Evolutionary conservation across 2,888 invertebrate species (phyloP).

Genomic region (Cosmia trapezina): DNA sequence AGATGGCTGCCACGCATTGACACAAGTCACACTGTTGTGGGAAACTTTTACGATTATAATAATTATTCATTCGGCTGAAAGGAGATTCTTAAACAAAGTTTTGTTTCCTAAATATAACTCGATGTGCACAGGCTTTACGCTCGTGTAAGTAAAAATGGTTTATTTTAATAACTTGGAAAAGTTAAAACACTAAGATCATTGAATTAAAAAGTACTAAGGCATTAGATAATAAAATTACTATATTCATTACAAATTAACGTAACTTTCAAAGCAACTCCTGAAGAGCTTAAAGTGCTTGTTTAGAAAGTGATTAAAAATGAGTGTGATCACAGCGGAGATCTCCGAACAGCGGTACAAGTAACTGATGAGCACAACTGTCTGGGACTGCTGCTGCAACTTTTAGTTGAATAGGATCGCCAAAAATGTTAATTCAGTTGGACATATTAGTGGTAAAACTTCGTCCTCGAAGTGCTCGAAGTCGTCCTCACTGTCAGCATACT

Average conservation of each 20-base stretch:
- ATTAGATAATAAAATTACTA: background rate
- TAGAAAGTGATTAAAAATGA: constrained; percentile 45
- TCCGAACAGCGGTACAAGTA: constrained; percentile 16
- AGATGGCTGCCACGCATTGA: constrained; percentile 27
- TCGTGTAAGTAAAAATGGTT: background rate
- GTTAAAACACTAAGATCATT: background rate
- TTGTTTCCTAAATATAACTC: constrained; percentile 9
- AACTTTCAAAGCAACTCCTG: constrained; percentile 2
- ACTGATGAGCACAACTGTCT: constrained; percentile 31
- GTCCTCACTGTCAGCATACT: background rate
- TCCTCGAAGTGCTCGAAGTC: no score
- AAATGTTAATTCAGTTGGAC: background rate
- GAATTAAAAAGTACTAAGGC: background rate
- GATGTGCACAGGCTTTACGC: background rate
- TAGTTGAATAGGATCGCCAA: constrained; percentile 27
- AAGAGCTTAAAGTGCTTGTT: constrained; percentile 27
- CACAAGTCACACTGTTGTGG: constrained; percentile 30
- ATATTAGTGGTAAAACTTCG: background rate
- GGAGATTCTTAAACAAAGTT: constrained; percentile 1
- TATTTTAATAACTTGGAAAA: background rate
- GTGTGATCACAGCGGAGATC: constrained; percentile 34
- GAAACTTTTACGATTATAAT: constrained; percentile 38
- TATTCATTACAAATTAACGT: constrained; percentile 7
- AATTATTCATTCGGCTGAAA: constrained; percentile 31
- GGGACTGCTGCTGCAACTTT: constrained; percentile 45